Percentiles rank a stretch among this genome's conserved stretches.
phyloP scores from a whole-genome alignment of 2,797 vertebrate genomes.

The Mycteria americana region DNA sequence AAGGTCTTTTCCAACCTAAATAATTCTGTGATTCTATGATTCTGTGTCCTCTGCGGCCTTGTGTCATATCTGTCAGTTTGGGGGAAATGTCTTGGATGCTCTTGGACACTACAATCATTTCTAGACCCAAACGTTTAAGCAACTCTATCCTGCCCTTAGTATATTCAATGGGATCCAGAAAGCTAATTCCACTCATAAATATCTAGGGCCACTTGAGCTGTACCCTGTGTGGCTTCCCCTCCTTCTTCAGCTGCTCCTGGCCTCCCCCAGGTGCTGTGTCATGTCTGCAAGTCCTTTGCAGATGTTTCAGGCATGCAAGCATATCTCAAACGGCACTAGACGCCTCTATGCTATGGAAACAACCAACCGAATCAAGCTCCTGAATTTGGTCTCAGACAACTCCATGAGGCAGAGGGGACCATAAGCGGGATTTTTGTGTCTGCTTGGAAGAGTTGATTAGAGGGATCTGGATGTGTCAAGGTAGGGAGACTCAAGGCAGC shows the following conservation, averaged over 20 bases:
- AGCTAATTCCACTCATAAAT: background rate
- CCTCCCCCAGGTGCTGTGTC: background rate
- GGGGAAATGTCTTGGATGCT: background rate
- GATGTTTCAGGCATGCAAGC: background rate
- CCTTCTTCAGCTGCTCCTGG: background rate
- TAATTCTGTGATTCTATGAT: background rate
- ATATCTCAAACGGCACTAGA: background rate
- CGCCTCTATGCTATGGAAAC: background rate
- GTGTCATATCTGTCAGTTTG: background rate
- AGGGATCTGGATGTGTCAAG: background rate
- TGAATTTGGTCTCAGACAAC: background rate
- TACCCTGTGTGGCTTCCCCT: background rate
- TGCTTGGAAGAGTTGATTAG: background rate
- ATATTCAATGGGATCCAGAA: background rate
- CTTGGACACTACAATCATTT: background rate
- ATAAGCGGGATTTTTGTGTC: background rate
- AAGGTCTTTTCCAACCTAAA: background rate
- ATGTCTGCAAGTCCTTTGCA: background rate
- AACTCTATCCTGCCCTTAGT: background rate
- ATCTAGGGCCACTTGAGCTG: background rate
- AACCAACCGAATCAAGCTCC: background rate
- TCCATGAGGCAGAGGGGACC: background rate
- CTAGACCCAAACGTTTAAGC: background rate
- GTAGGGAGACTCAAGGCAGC: background rate
- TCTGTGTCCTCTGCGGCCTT: background rate